A percentile compares a stretch with the other conserved stretches of the same genome.
Conservation (phyloP, 2,888 invertebrate genomes). For the Labia minor region DNA sequence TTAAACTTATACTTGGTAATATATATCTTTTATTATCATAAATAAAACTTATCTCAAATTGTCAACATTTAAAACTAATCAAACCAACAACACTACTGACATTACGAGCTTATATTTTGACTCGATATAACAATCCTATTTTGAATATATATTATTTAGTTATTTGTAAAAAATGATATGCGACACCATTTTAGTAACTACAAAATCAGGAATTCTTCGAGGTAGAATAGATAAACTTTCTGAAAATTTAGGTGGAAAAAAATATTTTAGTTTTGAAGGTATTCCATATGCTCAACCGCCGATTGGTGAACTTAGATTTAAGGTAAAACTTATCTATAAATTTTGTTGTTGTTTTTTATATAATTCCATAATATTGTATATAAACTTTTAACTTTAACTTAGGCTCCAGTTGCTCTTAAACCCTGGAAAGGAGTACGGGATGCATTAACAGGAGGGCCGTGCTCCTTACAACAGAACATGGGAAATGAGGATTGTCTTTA, state of each 20-base stretch:
- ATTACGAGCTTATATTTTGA: no score
- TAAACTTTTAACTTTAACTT: no score
- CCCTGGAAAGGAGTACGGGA: background rate
- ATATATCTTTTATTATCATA: no score
- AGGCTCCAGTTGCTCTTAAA: background rate
- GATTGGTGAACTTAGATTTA: background rate
- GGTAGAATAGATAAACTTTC: background rate
- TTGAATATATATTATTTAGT: no score
- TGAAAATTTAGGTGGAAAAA: background rate
- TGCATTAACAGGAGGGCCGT: background rate
- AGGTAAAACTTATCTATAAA: background rate
- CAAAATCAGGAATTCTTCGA: background rate
- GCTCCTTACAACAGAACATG: background rate
- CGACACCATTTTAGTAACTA: no score
- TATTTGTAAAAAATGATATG: no score
- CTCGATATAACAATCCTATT: no score
- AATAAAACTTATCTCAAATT: no score
- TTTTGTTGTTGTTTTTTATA: background rate
- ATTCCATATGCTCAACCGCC: background rate
- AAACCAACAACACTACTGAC: no score
- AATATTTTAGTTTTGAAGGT: background rate
- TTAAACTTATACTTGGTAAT: no score
- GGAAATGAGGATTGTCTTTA: background rate
- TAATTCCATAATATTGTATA: no score
- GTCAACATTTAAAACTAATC: no score